phyloP scores from a whole-genome alignment of 2,888 invertebrate species.

The Agrilus biguttatus region DNA sequence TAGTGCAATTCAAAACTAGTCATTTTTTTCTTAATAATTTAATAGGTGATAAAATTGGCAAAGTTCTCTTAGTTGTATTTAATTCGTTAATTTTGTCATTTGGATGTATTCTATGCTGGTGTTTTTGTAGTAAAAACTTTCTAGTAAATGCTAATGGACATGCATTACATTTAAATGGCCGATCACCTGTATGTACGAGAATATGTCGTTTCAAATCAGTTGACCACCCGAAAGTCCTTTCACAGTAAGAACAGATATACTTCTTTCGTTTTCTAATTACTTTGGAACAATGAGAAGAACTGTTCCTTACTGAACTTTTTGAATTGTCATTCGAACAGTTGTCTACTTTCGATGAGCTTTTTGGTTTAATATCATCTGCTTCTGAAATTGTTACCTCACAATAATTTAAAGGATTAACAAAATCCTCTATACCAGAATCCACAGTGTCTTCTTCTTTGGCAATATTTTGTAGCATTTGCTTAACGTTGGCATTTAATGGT shows the following conservation, averaged over 20 bases:
- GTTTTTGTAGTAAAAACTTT: conserved; percentile 30
- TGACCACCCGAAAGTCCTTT: conserved; percentile 29
- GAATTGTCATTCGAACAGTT: neutral
- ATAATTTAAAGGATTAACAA: conserved; percentile 19
- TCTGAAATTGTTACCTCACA: conserved; percentile 19
- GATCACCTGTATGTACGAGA: conserved; percentile 29
- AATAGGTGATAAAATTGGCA: conserved; percentile 17
- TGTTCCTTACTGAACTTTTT: neutral
- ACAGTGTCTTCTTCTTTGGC: conserved; percentile 6
- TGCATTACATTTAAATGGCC: conserved; percentile 26
- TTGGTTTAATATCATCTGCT: conserved; percentile 2
- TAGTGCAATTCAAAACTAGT: too few species aligned
- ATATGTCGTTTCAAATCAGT: conserved; percentile 31
- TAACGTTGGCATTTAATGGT: neutral
- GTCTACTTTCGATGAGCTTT: conserved; percentile 1
- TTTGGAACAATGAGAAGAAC: conserved; percentile 3
- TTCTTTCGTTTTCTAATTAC: conserved; percentile 12
- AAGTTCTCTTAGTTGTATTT: conserved; percentile 8
- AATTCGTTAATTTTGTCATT: conserved; percentile 3
- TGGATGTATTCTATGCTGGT: conserved; percentile 22
- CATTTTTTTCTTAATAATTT: too few species aligned
- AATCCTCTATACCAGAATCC: conserved; percentile 11
- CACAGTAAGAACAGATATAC: conserved; percentile 26
- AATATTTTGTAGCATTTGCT: conserved; percentile 5
- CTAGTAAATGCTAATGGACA: conserved; percentile 28